Base-by-base conservation (phyloP, 2,797 vertebrate genomes). In the Dicrostonyx torquatus region DNA sequence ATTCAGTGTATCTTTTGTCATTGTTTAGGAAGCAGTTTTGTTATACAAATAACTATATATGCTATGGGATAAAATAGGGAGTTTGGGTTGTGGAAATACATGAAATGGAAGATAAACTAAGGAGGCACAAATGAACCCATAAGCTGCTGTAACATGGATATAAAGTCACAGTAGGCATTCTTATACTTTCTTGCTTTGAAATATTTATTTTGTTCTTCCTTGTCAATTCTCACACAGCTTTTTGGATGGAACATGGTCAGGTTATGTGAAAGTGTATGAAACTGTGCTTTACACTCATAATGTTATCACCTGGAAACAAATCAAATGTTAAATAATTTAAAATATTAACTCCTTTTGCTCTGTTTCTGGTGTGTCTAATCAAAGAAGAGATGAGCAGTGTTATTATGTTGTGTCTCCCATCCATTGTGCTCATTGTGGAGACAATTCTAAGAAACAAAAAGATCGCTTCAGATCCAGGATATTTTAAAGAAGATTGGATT, bases 171-270 rank as follows among this genome's bases (percentile, higher is more conserved):
- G 58, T 6, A 83, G 5, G 75, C 2, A 22, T 68, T 68, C 26
- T 85, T 40, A 29, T 68, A 79, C 18, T 90, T 95, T 68, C 73
- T 89, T 95, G 91, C 66, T 73, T 94, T 91, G 89, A 55, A 85
- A 89, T 31, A 24, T 88, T 93, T n/a, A 73, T 77, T 66, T 70
- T 2, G 3, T 95, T 96, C 73, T 96, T 94, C 29, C n/a, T 92
- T 79, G 15, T 13, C 0, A 53, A 18, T 60, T 88, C n/a, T 68
- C 64, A 73, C 64, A 76, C 78, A 94, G 85, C 13, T 87, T 0
- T 9, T 94, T 97, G 92, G 82, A 95, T 96, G 97, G 95, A 96
- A 93, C 31, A 94, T 78, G 79, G n/a, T 45, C 0, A 1, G 12
- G 40, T 95, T 94, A 29, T 24, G 93, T 94, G 90, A 93, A 97